A percentile compares a stretch with the other conserved stretches of the same genome.
Conservation (phyloP, 2,888 invertebrate species). For the Iphiclides podalirius region DNA sequence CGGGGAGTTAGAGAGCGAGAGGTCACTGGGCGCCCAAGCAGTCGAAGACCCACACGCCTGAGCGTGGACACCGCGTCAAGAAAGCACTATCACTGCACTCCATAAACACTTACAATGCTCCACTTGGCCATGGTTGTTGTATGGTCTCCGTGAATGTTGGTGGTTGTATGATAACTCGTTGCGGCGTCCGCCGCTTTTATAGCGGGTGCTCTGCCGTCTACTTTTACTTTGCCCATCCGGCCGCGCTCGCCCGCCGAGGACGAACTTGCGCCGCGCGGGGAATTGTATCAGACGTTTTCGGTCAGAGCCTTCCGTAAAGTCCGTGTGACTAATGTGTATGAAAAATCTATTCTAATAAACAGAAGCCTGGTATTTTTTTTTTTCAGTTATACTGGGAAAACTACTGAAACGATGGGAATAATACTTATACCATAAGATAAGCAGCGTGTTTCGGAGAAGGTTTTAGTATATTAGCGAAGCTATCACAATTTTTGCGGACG, state of each 20-base stretch:
- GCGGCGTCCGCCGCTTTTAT: conserved; percentile 58
- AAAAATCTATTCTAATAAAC: not conserved
- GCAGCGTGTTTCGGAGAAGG: no score
- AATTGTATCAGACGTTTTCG: conserved; percentile 49
- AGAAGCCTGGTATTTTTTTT: no score
- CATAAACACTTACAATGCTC: conserved; percentile 68
- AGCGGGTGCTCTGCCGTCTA: conserved; percentile 59
- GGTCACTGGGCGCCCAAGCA: no score
- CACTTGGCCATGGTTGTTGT: conserved; percentile 67
- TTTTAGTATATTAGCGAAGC: no score
- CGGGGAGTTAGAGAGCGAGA: no score
- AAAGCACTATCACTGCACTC: conserved; percentile 60
- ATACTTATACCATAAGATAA: no score
- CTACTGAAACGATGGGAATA: no score
- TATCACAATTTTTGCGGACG: no score
- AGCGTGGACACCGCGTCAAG: no score
- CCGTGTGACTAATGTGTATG: not conserved
- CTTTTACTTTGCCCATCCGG: conserved; percentile 70
- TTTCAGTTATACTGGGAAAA: no score
- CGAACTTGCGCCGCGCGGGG: conserved; percentile 58
- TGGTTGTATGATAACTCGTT: conserved; percentile 58
- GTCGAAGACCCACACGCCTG: no score
- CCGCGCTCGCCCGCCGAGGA: conserved; percentile 48
- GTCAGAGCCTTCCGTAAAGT: conserved; percentile 22
- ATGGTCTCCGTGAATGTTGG: conserved; percentile 47